A percentile compares a stretch with the other conserved stretches of the same genome.
These are phyloP conservation scores for Microtus richardsoni DNA, from an alignment of 2,113 vertebrate genomes.

Conservation along the genomic window DNA sequence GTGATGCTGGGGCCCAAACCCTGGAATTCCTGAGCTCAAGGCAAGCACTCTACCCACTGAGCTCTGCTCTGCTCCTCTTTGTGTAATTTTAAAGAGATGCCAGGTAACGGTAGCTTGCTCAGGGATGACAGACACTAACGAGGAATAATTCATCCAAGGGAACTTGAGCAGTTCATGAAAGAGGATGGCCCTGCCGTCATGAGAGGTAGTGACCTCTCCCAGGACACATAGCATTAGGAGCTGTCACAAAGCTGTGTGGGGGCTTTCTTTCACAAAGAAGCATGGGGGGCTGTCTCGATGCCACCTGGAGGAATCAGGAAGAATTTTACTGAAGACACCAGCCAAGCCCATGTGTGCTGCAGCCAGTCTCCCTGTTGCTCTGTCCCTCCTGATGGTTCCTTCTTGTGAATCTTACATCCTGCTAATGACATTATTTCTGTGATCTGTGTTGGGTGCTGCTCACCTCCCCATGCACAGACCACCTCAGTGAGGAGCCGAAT, in stretches of 20 bases:
- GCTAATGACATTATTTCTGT: not conserved
- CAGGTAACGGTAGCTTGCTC: not conserved
- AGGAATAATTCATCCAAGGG: no score
- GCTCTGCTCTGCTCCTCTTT: not conserved
- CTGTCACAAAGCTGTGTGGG: not conserved
- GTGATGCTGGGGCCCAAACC: not conserved
- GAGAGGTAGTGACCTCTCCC: not conserved
- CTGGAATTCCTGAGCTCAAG: not conserved
- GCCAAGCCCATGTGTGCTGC: not conserved
- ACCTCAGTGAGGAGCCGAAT: no score
- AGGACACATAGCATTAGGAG: not conserved
- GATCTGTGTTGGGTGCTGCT: not conserved
- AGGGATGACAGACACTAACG: not conserved
- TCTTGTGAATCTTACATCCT: not conserved
- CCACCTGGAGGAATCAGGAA: not conserved
- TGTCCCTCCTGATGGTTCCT: no score
- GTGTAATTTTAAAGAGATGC: not conserved
- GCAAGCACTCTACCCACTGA: not conserved
- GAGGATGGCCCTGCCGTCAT: not conserved
- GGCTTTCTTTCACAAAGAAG: no score
- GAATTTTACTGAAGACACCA: fast-evolving
- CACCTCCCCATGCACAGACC: not conserved
- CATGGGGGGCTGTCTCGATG: not conserved
- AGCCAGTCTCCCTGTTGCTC: not conserved
- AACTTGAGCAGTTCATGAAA: not conserved